Evolutionary conservation across 2,797 vertebrate species (phyloP), one percentile per base, ranked within the genome.

Genomic region (Cynodonichthys magdalenae): DNA sequence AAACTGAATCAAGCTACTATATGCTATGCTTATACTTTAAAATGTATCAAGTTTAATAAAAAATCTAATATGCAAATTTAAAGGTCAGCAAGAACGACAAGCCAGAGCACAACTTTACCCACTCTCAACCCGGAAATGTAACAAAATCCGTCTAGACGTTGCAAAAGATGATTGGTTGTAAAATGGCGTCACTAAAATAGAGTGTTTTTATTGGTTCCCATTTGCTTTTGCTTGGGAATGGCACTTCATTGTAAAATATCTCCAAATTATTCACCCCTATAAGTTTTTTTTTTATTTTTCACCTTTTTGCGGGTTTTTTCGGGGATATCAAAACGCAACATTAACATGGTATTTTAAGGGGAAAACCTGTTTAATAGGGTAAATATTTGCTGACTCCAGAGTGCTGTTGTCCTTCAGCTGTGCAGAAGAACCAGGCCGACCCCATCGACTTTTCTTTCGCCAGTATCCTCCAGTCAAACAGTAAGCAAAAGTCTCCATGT

Each of bases 401-500:
- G 52, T 46, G 63, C 63, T 39, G 63, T 57, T 78, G 75, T 83
- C 74, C 62, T 66, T 63, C 68, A 71, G 63, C 83, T 41, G 65
- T 59, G 47, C 81, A 63, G 75, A 63, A 84, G 70, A 87, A 80
- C 74, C 80, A 85, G 79, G 74, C 79, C 87, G 66, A 85, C 71
- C 66, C 66, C 69, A 18, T 50, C 71, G 77, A 85, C 74, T 62
- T 59, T 47, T 59, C 66, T 62, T 65, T 63, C 69, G 49, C 39
- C 65, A 83, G 76, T 83, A 87, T 82, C 83, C 68, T 63, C 15
- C 78, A 63, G 53, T 28, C 65, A 61, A 58, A 81, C 78, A 83
- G 91, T 93, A 92, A 91, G 91, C 70, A 44, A 55, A 54, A 14
- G 8, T 1, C 27, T 69, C 53, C 47, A 41, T 50, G 51, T 64